A percentile compares a stretch with the other conserved stretches of the same genome.
Conservation (phyloP, 2,888 invertebrate species). For the Caenorhabditis sp. region DNA sequence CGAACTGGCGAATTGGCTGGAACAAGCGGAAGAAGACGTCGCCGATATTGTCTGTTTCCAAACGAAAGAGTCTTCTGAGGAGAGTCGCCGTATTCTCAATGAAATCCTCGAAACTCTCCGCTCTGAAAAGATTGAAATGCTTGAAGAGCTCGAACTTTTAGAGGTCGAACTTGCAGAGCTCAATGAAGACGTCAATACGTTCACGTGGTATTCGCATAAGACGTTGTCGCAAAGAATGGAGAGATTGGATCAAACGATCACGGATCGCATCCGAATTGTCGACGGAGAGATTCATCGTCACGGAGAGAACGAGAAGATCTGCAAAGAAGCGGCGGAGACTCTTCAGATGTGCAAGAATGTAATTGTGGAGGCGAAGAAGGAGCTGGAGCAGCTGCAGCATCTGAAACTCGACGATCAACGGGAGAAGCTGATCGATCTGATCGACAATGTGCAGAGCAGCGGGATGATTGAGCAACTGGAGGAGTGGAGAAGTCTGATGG, state of each 20-base stretch:
- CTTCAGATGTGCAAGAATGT: slow-evolving; percentile 22
- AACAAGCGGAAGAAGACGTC: slow-evolving; percentile 47
- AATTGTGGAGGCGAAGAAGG: slow-evolving; percentile 19
- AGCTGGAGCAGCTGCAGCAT: slow-evolving; percentile 21
- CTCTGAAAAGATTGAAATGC: slow-evolving; percentile 15
- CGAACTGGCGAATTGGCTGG: slow-evolving; percentile 43
- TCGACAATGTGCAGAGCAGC: slow-evolving; percentile 21
- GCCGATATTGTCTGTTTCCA: slow-evolving; percentile 39
- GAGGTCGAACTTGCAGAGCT: slow-evolving; percentile 38
- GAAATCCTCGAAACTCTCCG: slow-evolving; percentile 16
- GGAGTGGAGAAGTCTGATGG: slow-evolving; percentile 42
- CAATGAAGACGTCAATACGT: slow-evolving; percentile 30
- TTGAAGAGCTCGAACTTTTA: slow-evolving; percentile 38
- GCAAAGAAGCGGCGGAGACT: slow-evolving; percentile 21
- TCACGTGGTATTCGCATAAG: slow-evolving; percentile 43
- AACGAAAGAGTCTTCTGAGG: slow-evolving; percentile 37
- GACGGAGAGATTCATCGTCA: slow-evolving; percentile 33
- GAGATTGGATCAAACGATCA: slow-evolving; percentile 24
- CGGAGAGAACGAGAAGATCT: slow-evolving; percentile 37
- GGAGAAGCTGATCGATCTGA: slow-evolving; percentile 14
- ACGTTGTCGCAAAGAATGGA: slow-evolving; percentile 13
- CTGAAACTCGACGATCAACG: slow-evolving; percentile 34
- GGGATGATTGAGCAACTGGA: slow-evolving; percentile 46
- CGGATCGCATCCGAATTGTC: slow-evolving; percentile 33
- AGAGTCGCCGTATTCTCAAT: slow-evolving; percentile 14